Evolutionary conservation across 2,888 invertebrate species (phyloP).

Genomic region (Tenthredo amoena): DNA sequence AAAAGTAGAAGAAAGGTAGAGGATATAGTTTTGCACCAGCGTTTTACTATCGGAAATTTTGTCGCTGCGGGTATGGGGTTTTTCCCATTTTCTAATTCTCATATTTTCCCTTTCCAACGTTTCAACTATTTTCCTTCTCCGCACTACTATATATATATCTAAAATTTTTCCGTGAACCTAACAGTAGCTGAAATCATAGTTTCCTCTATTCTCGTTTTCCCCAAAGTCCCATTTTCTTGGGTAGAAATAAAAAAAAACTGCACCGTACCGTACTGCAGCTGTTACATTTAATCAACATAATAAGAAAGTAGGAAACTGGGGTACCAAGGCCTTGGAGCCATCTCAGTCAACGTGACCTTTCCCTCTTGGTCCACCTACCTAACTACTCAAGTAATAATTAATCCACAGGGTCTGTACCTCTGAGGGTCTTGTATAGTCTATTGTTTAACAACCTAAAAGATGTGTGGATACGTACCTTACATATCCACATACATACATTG

Average conservation of each 20-base stretch:
- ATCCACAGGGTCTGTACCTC: not conserved
- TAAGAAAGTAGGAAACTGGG: constrained; percentile 1
- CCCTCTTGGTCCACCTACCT: not conserved
- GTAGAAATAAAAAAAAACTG: not conserved
- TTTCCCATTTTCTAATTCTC: not conserved
- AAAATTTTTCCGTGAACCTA: not conserved
- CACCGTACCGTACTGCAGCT: not conserved
- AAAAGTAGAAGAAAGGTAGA: not conserved
- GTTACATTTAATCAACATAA: constrained; percentile 21
- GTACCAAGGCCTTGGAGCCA: constrained; percentile 5
- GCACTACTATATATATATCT: too few relatives aligned
- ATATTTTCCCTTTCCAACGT: not conserved
- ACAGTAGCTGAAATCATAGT: too few relatives aligned
- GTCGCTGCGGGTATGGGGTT: not conserved
- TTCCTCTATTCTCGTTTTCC: not conserved
- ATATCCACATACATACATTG: not conserved
- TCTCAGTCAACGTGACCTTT: constrained; percentile 9
- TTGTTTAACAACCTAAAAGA: constrained; percentile 22
- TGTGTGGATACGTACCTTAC: not conserved
- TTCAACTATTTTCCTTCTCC: not conserved
- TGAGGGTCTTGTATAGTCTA: not conserved
- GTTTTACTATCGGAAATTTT: not conserved
- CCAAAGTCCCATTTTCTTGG: not conserved
- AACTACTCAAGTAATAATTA: constrained; percentile 23
- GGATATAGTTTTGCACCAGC: not conserved